These are phyloP conservation scores for Cyrtonyx montezumae DNA, from an alignment of 2,113 vertebrate species.

Conservation along the genomic window DNA sequence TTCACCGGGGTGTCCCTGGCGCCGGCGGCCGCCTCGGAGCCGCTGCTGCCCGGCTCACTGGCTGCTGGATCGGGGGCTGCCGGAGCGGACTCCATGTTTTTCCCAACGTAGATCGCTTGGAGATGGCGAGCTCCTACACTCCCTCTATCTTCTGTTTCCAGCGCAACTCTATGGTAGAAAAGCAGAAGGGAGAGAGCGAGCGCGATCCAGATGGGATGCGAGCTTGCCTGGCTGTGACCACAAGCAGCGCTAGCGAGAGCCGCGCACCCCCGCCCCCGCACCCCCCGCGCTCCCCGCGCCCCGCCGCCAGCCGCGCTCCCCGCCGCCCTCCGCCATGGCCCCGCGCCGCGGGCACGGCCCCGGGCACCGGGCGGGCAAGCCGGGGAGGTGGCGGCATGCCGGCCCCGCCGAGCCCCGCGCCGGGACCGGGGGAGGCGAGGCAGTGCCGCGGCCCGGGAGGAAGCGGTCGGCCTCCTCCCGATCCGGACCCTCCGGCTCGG, in stretches of 20 bases:
- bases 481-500: neutral
- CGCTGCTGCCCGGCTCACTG: constrained; percentile 91
- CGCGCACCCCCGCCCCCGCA: neutral
- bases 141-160: constrained; percentile 90
- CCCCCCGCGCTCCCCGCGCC: no score
- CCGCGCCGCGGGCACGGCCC: neutral
- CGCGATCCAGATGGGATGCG: constrained; percentile 86
- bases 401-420: neutral
- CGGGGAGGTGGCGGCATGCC: no score
- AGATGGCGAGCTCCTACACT: constrained; percentile 85
- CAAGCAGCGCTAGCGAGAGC: constrained; percentile 93
- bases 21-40: constrained; percentile 89
- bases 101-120: constrained; percentile 82
- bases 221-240: constrained; percentile 88
- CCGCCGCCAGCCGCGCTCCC: no score
- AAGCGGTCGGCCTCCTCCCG: neutral
- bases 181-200: constrained; percentile 72
- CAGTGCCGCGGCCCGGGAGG: neutral
- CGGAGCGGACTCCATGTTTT: constrained; percentile 95
- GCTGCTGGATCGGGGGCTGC: constrained; percentile 86
- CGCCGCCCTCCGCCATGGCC: neutral
- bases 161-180: constrained; percentile 86
- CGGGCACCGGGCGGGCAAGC: neutral
- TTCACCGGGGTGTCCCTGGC: constrained; percentile 89
- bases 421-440: neutral